Percentiles rank a stretch among this genome's conserved stretches.
These are phyloP conservation scores for Cryptocephalus primarius DNA, from an alignment of 2,888 invertebrate species.

Conservation along the genomic window DNA sequence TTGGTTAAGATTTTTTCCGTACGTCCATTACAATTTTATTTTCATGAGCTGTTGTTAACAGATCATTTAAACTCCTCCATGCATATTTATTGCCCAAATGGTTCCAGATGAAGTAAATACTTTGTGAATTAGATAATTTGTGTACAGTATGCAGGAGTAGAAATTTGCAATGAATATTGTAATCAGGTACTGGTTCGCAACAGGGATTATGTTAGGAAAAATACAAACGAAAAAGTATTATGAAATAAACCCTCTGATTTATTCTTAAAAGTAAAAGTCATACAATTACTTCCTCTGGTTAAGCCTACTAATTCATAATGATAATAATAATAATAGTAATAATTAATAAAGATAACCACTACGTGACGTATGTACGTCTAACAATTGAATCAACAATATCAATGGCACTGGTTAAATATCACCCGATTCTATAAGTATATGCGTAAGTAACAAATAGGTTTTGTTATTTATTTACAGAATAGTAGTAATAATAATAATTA, in stretches of 20 bases:
- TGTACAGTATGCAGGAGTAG: too few relatives aligned
- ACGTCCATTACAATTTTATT: too few relatives aligned
- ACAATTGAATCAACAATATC: conserved; percentile 41
- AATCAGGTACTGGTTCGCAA: background rate
- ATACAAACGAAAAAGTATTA: background rate
- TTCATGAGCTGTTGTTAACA: too few relatives aligned
- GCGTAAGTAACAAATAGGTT: conserved; percentile 36
- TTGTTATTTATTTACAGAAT: conserved; percentile 28
- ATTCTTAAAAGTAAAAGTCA: conserved; percentile 35
- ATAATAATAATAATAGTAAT: conserved; percentile 4
- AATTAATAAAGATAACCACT: conserved; percentile 28
- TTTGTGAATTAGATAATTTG: too few relatives aligned
- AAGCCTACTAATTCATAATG: conserved; percentile 31
- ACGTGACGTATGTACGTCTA: conserved; percentile 36
- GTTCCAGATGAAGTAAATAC: too few relatives aligned
- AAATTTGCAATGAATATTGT: too few relatives aligned
- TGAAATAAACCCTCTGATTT: conserved; percentile 39
- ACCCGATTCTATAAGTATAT: conserved; percentile 40
- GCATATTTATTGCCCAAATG: too few relatives aligned
- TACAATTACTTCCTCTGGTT: conserved; percentile 32
- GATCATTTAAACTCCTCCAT: too few relatives aligned
- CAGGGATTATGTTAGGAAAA: background rate
- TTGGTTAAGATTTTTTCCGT: too few relatives aligned
- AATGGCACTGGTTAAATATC: conserved; percentile 42
- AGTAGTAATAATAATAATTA: conserved; percentile 8